phyloP scores from a whole-genome alignment of 2,113 vertebrate species.

The Peromyscus polionotus region DNA sequence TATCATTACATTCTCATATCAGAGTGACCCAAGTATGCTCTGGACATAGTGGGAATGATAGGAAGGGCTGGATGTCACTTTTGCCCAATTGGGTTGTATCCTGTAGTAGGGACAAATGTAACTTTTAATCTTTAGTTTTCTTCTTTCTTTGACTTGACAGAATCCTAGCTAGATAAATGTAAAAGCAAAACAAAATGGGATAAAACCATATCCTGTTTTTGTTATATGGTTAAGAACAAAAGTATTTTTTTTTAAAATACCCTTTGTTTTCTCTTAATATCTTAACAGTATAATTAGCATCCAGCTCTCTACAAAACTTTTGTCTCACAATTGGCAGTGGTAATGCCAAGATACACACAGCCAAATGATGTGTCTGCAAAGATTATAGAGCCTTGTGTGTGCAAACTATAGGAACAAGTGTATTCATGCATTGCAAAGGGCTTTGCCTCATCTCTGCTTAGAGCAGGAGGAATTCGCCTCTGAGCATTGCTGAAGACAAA shows the following conservation, averaged over 20 bases:
- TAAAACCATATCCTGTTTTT: background rate
- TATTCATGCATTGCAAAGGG: background rate
- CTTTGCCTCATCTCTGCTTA: background rate
- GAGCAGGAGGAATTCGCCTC: background rate
- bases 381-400: background rate
- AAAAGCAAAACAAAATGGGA: constrained; percentile 15
- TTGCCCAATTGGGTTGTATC: background rate
- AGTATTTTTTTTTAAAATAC: background rate
- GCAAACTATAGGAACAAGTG: background rate
- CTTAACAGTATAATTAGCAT: background rate
- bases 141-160: constrained; percentile 1
- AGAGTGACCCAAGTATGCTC: background rate
- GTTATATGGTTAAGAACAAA: background rate
- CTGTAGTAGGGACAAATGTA: background rate
- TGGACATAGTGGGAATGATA: background rate
- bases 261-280: background rate
- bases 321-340: background rate
- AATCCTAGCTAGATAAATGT: background rate
- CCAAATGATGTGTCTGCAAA: background rate
- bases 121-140: background rate
- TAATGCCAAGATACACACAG: background rate
- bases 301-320: background rate
- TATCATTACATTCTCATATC: background rate
- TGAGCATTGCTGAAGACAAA: background rate
- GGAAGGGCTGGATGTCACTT: background rate